Conservation (phyloP, 2,797 vertebrate genomes). For the Cichlasoma orientale region DNA sequence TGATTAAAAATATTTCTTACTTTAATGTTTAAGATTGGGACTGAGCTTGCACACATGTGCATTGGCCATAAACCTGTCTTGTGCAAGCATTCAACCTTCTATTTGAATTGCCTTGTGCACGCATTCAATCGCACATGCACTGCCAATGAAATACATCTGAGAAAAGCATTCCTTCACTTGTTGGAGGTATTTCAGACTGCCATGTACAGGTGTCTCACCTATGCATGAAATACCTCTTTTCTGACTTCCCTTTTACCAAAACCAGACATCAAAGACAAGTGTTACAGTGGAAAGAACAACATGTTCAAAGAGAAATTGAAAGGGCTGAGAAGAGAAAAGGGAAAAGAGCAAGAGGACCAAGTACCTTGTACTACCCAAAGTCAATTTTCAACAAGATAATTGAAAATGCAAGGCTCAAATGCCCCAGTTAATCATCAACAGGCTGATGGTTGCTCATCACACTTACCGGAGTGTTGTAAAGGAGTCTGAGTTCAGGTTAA, state of each 20-base stretch:
- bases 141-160: conserved; percentile 26
- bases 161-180: conserved; percentile 31
- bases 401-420: neutral
- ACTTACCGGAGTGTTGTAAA: conserved; percentile 39
- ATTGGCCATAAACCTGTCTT: conserved; percentile 6
- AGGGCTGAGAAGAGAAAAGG: neutral
- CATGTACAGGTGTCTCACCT: conserved; percentile 18
- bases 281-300: conserved; percentile 24
- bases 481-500: conserved; percentile 43
- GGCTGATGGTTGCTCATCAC: conserved; percentile 31
- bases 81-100: conserved; percentile 14
- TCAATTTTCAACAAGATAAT: conserved; percentile 1
- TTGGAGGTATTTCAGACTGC: conserved; percentile 45
- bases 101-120: conserved; percentile 7
- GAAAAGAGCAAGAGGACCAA: neutral
- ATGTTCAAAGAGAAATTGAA: conserved; percentile 24
- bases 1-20: neutral
- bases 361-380: neutral
- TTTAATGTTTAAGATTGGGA: neutral
- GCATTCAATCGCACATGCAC: conserved; percentile 29
- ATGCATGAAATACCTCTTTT: conserved; percentile 19
- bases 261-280: conserved; percentile 17
- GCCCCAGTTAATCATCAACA: conserved; percentile 36
- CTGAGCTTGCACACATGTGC: neutral
- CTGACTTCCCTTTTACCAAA: neutral